A percentile compares a stretch with the other conserved stretches of the same genome.
Evolutionary conservation across 1,140 invertebrate genomes (phyloP).

Genomic region (Galleria mellonella): DNA sequence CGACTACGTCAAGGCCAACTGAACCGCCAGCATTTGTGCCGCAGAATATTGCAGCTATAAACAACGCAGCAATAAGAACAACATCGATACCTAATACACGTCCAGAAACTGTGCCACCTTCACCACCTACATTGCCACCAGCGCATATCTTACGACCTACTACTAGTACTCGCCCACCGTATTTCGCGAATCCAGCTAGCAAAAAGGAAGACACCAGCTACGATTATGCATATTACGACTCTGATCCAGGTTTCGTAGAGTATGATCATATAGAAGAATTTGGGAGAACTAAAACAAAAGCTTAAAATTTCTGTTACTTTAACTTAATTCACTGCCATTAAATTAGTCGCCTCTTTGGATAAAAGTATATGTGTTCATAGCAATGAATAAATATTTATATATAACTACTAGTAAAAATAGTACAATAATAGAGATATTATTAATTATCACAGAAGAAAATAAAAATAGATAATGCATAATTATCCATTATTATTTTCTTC

Average conservation of each 20-base stretch:
- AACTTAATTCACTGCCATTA: constrained; percentile 56
- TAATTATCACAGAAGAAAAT: too few species aligned
- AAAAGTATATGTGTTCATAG: neutral
- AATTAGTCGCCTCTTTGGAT: constrained; percentile 51
- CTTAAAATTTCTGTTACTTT: constrained; percentile 10
- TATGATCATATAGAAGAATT: constrained; percentile 74
- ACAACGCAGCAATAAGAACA: constrained; percentile 20
- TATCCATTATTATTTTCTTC: too few species aligned
- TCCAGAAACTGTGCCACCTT: constrained; percentile 13
- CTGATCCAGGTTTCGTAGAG: constrained; percentile 70
- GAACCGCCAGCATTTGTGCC: constrained; percentile 25
- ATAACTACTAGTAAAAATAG: too few species aligned
- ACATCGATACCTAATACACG: constrained; percentile 28
- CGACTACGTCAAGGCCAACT: constrained; percentile 54
- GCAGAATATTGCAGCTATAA: constrained; percentile 18
- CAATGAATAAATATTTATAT: too few species aligned
- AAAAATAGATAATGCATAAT: too few species aligned
- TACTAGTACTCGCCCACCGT: constrained; percentile 26
- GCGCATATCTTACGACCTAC: constrained; percentile 25
- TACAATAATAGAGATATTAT: too few species aligned
- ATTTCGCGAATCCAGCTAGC: constrained; percentile 36
- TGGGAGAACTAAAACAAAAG: constrained; percentile 70
- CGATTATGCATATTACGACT: constrained; percentile 81
- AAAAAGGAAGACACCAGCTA: constrained; percentile 78
- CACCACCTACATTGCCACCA: constrained; percentile 30